Percentiles rank a stretch among this genome's conserved stretches.
Evolutionary conservation across 2,888 invertebrate species (phyloP).

Genomic region (Halictus ligatus): DNA sequence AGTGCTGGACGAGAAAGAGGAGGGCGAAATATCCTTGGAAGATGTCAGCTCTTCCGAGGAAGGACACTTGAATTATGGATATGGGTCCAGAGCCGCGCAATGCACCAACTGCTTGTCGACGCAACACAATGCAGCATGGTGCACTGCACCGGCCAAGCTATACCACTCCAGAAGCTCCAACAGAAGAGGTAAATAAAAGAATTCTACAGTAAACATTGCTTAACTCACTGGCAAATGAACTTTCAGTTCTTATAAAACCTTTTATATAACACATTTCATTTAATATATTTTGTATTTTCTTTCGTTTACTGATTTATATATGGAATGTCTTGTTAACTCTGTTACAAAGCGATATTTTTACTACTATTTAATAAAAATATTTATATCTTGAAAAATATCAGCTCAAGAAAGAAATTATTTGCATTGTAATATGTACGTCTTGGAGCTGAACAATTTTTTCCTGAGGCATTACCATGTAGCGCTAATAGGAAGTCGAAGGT

Average conservation of each 20-base stretch:
- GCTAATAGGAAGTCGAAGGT: not conserved
- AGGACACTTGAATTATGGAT: conserved; percentile 73
- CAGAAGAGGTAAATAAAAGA: conserved; percentile 64
- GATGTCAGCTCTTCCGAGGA: conserved; percentile 84
- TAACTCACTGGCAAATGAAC: not conserved
- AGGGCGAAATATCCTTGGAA: conserved; percentile 82
- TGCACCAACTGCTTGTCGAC: conserved; percentile 73
- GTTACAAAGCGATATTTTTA: not conserved
- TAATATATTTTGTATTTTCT: not conserved
- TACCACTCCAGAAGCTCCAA: conserved; percentile 50
- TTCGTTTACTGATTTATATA: not conserved
- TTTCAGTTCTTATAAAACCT: not conserved
- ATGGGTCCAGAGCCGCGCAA: conserved; percentile 59
- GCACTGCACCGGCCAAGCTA: conserved; percentile 57
- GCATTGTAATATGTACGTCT: not conserved
- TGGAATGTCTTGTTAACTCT: not conserved
- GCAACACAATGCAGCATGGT: conserved; percentile 75
- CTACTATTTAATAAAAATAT: not conserved
- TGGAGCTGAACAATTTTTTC: no score
- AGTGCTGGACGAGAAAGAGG: conserved; percentile 81
- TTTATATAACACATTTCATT: conserved; percentile 1
- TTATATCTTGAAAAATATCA: not conserved
- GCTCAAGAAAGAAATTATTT: not conserved
- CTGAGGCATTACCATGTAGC: not conserved
- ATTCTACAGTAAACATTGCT: not conserved